phyloP scores from a whole-genome alignment of 2,888 invertebrate genomes.

The Pristionchus arcanus region DNA sequence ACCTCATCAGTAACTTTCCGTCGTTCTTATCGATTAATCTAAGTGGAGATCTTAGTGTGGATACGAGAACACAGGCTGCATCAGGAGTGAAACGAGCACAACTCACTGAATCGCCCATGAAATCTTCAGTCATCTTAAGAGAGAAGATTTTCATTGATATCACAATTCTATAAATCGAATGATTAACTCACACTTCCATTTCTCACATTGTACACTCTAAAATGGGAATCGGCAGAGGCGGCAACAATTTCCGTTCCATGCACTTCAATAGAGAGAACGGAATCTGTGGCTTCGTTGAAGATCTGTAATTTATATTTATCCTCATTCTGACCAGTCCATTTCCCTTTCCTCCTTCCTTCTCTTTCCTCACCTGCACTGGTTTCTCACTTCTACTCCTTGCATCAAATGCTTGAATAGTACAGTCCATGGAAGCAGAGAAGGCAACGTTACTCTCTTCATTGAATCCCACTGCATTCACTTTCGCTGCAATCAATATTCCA shows the following conservation, averaged over 20 bases:
- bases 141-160: not conserved
- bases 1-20: conserved; percentile 87
- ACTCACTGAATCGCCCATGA: conserved; percentile 88
- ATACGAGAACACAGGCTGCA: conserved; percentile 91
- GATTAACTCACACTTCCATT: conserved; percentile 85
- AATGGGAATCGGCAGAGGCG: conserved; percentile 91
- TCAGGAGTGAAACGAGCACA: conserved; percentile 91
- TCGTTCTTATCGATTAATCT: conserved; percentile 91
- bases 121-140: conserved; percentile 85
- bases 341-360: not conserved
- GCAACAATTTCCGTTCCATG: conserved; percentile 93
- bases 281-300: conserved; percentile 94
- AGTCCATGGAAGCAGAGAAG: conserved; percentile 94
- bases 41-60: conserved; percentile 89
- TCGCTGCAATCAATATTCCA: conserved; percentile 81
- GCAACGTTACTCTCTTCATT: conserved; percentile 96
- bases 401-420: conserved; percentile 95
- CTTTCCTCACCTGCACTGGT: conserved; percentile 85
- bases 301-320: conserved; percentile 78
- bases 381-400: conserved; percentile 84
- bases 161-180: not conserved
- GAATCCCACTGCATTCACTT: conserved; percentile 90
- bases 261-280: conserved; percentile 84
- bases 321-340: not conserved
- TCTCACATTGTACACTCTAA: conserved; percentile 92